phyloP scores from a whole-genome alignment of 37 sponge, comb jelly and placozoan genomes.

The Chondrilla cf. caribensis region DNA sequence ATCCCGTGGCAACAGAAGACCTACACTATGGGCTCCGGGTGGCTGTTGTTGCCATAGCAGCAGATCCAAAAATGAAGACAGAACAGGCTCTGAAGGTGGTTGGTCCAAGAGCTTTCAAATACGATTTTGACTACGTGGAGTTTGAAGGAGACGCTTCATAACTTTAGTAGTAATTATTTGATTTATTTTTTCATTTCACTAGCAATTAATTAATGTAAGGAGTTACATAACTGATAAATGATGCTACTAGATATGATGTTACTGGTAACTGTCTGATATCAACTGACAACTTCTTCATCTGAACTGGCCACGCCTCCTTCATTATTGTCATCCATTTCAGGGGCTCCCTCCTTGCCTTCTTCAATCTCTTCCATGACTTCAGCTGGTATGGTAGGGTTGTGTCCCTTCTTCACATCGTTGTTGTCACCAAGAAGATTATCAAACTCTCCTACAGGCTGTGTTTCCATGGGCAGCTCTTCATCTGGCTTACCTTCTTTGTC shows the following conservation, averaged over 20 bases:
- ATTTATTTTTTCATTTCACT: no score
- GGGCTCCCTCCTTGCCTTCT: background rate
- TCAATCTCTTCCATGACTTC: slow-evolving; percentile 19
- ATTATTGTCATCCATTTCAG: background rate
- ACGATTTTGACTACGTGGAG: slow-evolving; percentile 34
- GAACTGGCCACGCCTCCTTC: slow-evolving; percentile 25
- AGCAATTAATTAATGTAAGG: no score
- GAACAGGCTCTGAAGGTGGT: slow-evolving; percentile 59
- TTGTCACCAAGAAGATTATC: background rate
- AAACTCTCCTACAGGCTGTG: background rate
- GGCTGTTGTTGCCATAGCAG: slow-evolving; percentile 65
- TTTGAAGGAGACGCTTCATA: no score
- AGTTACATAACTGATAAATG: no score
- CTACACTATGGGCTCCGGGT: slow-evolving; percentile 73
- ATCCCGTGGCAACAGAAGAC: slow-evolving; percentile 76
- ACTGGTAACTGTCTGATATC: no score
- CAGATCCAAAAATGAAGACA: slow-evolving; percentile 50
- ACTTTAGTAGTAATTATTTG: no score
- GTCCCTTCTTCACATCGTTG: background rate
- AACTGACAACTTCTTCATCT: slow-evolving; percentile 28
- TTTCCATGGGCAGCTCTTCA: background rate
- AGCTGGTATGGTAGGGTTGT: slow-evolving; percentile 15
- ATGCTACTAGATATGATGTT: no score
- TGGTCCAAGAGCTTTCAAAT: slow-evolving; percentile 75
- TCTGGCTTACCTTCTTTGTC: background rate